Evolutionary conservation across 2,797 vertebrate species (phyloP), one percentile per base, ranked within the genome.

Genomic region (Poecilia velifera): DNA sequence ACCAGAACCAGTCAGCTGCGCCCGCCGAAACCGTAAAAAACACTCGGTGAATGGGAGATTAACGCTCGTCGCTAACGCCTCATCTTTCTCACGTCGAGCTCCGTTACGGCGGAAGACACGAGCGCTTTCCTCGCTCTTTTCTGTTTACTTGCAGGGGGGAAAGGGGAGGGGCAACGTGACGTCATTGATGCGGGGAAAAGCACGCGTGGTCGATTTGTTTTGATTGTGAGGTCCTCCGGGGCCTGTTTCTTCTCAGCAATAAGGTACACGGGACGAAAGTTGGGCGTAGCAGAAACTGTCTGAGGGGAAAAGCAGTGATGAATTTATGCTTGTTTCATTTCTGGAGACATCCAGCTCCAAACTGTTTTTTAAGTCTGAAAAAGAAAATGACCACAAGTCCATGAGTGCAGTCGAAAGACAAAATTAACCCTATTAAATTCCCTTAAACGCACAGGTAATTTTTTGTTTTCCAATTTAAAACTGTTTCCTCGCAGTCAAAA

Each of bases 131-230:
- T 77, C 80, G 3, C 20, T 14, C 84, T 86, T 84, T 82, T 92
- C 76, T 86, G 88, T 93, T 91, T 89, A 93, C 91, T 92, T 88
- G 93, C 78, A 72, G 79, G 76, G 75, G 43, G 25, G 77, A 88
- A 88, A 64, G 87, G 86, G 93, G 90, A 47, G 85, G 90, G 86
- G 9, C 62, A 45, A 59, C 41, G 90, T 96, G 95, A 96, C 94
- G 95, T 96, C 92, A 94, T 79, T 87, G 92, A 92, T 95, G 95
- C 94, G 93, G 95, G 95, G 95, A 94, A 95, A 62, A 93, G 85
- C 92, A 95, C 94, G 94, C 95, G 94, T 96, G 95, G 93, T 92
- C 90, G 92, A 93, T 94, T 96, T 96, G 95, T 96, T 96, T 96
- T 96, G 95, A 94, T 96, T 91, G 90, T 91, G 88, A 78, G 81